Evolutionary conservation across 2,113 vertebrate species (phyloP).

Genomic region (Phocoena sinus): DNA sequence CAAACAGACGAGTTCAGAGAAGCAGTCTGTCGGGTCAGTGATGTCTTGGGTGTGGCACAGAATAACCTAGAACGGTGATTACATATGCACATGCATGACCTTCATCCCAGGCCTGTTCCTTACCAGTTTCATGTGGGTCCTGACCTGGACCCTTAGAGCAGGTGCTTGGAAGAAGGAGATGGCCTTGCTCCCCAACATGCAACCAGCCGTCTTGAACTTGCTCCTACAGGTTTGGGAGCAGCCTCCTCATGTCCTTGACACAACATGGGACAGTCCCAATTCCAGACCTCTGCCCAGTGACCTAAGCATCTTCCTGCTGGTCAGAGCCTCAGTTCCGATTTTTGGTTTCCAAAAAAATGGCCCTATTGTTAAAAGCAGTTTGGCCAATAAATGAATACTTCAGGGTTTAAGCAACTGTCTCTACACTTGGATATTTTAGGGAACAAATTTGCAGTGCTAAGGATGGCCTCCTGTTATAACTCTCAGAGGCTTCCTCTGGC

Average conservation of each 20-base stretch:
- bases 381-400: not conserved
- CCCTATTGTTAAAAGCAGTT: not conserved
- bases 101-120: not conserved
- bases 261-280: not conserved
- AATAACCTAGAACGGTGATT: not conserved
- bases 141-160: not conserved
- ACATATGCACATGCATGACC: not conserved
- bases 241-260: not conserved
- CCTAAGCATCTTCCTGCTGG: not conserved
- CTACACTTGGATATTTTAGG: not conserved
- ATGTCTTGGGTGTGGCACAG: not conserved
- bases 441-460: not conserved
- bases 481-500: not conserved
- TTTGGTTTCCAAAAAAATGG: not conserved
- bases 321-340: not conserved
- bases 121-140: not conserved
- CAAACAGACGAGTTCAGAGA: not conserved
- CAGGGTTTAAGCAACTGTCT: not conserved
- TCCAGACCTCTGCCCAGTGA: not conserved
- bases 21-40: accelerated
- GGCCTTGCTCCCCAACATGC: not conserved
- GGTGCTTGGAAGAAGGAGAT: not conserved
- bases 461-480: not conserved
- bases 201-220: not conserved
- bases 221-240: not conserved